Conservation (phyloP, 2,888 invertebrate species). For the Carterocephalus palaemon region DNA sequence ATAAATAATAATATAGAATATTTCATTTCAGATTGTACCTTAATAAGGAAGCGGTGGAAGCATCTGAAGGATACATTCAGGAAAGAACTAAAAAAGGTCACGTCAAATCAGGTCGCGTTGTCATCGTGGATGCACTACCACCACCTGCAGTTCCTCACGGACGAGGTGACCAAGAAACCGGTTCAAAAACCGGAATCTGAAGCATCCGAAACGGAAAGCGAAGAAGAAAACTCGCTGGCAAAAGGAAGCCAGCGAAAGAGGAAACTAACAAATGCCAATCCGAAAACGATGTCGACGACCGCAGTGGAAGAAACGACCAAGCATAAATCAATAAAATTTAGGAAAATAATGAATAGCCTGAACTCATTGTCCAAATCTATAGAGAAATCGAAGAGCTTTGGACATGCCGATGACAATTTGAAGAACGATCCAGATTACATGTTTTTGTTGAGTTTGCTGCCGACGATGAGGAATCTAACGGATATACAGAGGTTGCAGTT, state of each 20-base stretch:
- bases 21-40: slow-evolving; percentile 5
- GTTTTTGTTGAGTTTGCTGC: slow-evolving; percentile 39
- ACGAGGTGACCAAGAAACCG: slow-evolving; percentile 6
- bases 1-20: no score
- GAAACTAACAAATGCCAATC: not conserved
- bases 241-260: no score
- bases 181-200: not conserved
- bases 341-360: slow-evolving; percentile 10
- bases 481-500: slow-evolving; percentile 40
- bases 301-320: not conserved
- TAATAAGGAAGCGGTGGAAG: slow-evolving; percentile 15
- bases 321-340: slow-evolving; percentile 13
- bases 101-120: slow-evolving; percentile 6
- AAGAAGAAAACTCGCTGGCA: no score
- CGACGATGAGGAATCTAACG: slow-evolving; percentile 35
- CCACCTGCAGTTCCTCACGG: slow-evolving; percentile 15
- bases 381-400: not conserved
- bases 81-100: slow-evolving; percentile 17
- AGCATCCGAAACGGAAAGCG: slow-evolving; percentile 1
- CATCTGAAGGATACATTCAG: slow-evolving; percentile 19
- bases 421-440: slow-evolving; percentile 37
- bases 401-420: slow-evolving; percentile 14
- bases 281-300: not conserved
- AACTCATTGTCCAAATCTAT: not conserved
- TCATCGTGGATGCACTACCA: slow-evolving; percentile 14